phyloP scores from a whole-genome alignment of 2,888 invertebrate species.

The Camptogramma bilineatum region DNA sequence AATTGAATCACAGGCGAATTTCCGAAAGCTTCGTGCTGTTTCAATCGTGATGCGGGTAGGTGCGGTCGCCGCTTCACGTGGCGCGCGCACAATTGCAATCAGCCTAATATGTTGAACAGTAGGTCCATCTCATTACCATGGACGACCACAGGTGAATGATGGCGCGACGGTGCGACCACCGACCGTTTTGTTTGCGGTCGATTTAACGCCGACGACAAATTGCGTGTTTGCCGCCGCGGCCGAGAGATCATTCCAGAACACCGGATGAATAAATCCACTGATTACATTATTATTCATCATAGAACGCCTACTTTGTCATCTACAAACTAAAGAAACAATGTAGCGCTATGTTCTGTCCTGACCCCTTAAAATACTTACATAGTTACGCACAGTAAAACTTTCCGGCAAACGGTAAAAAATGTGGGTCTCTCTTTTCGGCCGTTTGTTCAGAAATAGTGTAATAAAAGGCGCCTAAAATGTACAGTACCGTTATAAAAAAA shows the following conservation, averaged over 20 bases:
- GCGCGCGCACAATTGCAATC: conserved; percentile 76
- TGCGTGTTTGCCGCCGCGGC: conserved; percentile 80
- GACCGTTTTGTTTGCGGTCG: conserved; percentile 84
- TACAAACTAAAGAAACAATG: conserved; percentile 27
- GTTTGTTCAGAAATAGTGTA: conserved; percentile 47
- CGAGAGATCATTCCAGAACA: conserved; percentile 75
- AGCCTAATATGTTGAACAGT: conserved; percentile 83
- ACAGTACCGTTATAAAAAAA: conserved; percentile 59
- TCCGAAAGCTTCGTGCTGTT: conserved; percentile 50
- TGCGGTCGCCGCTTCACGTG: conserved; percentile 62
- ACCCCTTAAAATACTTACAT: conserved; percentile 40
- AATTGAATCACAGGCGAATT: conserved; percentile 45
- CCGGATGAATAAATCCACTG: conserved; percentile 68
- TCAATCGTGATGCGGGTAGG: conserved; percentile 67
- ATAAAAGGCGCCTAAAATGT: conserved; percentile 64
- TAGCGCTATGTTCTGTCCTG: conserved; percentile 36
- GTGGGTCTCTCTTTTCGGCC: conserved; percentile 44
- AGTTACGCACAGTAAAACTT: conserved; percentile 47
- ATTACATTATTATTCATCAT: conserved; percentile 52
- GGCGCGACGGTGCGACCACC: conserved; percentile 69
- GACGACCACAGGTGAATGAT: conserved; percentile 84
- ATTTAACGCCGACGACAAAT: conserved; percentile 84
- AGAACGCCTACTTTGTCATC: conserved; percentile 1
- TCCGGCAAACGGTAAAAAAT: conserved; percentile 47
- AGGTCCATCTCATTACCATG: conserved; percentile 84